These are phyloP conservation scores for Mirounga angustirostris DNA, from an alignment of 2,113 vertebrate species.

Conservation along the genomic window DNA sequence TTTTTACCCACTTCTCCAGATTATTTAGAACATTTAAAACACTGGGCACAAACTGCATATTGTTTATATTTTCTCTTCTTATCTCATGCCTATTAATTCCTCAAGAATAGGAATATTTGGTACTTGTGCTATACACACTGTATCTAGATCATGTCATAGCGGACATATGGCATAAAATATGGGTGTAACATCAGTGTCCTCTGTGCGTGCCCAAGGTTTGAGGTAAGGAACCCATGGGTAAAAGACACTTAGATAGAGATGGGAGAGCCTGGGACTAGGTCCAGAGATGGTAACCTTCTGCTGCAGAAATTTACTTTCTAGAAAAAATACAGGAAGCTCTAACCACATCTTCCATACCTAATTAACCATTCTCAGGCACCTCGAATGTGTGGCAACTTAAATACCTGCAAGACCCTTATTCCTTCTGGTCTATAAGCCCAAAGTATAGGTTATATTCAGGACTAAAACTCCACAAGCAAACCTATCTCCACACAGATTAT, in stretches of 20 bases:
- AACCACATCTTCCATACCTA: neutral
- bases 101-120: neutral
- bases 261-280: neutral
- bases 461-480: neutral
- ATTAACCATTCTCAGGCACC: neutral
- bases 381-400: neutral
- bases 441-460: neutral
- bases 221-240: neutral
- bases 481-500: neutral
- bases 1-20: neutral
- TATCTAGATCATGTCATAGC: neutral
- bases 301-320: neutral
- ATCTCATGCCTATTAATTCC: neutral
- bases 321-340: neutral
- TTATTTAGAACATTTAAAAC: neutral
- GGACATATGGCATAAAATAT: rapidly evolving
- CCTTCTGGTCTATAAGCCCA: neutral
- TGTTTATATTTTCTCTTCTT: neutral
- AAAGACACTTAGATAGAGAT: neutral
- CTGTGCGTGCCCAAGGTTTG: neutral
- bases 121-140: neutral
- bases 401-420: neutral
- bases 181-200: rapidly evolving
- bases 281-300: neutral
- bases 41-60: neutral